Percentiles rank a stretch among this genome's conserved stretches.
Conservation (phyloP, 2,113 vertebrate species). For the Labrus mixtus region DNA sequence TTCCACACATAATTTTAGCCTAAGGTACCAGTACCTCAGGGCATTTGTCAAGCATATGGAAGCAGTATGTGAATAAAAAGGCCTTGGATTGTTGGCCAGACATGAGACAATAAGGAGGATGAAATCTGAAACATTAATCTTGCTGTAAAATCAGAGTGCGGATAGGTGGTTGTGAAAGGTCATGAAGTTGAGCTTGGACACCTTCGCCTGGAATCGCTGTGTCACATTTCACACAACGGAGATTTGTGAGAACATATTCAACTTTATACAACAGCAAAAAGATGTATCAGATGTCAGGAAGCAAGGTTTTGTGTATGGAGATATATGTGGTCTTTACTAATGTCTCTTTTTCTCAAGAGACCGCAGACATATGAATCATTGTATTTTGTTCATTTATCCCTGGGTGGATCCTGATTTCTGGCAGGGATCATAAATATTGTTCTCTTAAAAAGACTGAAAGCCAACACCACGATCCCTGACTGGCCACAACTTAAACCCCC, state of each 20-base stretch:
- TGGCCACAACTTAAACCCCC: slow-evolving; percentile 36
- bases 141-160: slow-evolving; percentile 60
- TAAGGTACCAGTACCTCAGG: slow-evolving; percentile 29
- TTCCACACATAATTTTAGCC: slow-evolving; percentile 24
- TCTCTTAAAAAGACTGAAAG: slow-evolving; percentile 51
- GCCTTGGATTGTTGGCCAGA: slow-evolving; percentile 60
- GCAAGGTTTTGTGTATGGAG: slow-evolving; percentile 9
- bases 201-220: slow-evolving; percentile 30
- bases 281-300: slow-evolving; percentile 28
- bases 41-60: slow-evolving; percentile 66
- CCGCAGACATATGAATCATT: slow-evolving; percentile 9
- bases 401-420: slow-evolving; percentile 65
- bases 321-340: slow-evolving; percentile 6
- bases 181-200: slow-evolving; percentile 42
- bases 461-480: slow-evolving; percentile 38
- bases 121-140: slow-evolving; percentile 63
- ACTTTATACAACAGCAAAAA: slow-evolving; percentile 40
- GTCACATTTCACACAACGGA: slow-evolving; percentile 53
- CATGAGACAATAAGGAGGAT: slow-evolving; percentile 67
- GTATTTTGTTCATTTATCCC: slow-evolving; percentile 42
- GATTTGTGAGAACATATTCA: slow-evolving; percentile 37
- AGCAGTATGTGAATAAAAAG: slow-evolving; percentile 62
- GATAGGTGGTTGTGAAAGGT: slow-evolving; percentile 46
- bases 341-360: slow-evolving; percentile 7
- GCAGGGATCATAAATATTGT: slow-evolving; percentile 55